Evolutionary conservation across 1,140 invertebrate species (phyloP).

Genomic region (Caenorhabditis elegans): WBcel235 BX284602.5:7390501-7391000

Average conservation of each 20-base stretch:
- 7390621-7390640: background rate
- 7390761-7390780: background rate
- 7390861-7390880: background rate
- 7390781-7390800: background rate
- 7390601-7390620: slow-evolving; percentile 11
- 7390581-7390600: slow-evolving; percentile 23
- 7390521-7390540: slow-evolving; percentile 19
- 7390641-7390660: background rate
- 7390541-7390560: slow-evolving; percentile 16
- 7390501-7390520: slow-evolving; percentile 15
- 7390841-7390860: slow-evolving; percentile 1
- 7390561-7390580: slow-evolving; percentile 19
- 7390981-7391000: no score
- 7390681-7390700: background rate
- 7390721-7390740: no score
- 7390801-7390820: background rate
- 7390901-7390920: background rate
- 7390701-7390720: no score
- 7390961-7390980: background rate
- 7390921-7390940: background rate
- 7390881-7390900: background rate
- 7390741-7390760: background rate
- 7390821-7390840: background rate
- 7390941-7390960: background rate
- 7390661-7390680: background rate